Percentiles rank a stretch among this genome's conserved stretches.
Evolutionary conservation across 2,113 vertebrate genomes (phyloP).

Genomic region (Oncorhynchus nerka): DNA sequence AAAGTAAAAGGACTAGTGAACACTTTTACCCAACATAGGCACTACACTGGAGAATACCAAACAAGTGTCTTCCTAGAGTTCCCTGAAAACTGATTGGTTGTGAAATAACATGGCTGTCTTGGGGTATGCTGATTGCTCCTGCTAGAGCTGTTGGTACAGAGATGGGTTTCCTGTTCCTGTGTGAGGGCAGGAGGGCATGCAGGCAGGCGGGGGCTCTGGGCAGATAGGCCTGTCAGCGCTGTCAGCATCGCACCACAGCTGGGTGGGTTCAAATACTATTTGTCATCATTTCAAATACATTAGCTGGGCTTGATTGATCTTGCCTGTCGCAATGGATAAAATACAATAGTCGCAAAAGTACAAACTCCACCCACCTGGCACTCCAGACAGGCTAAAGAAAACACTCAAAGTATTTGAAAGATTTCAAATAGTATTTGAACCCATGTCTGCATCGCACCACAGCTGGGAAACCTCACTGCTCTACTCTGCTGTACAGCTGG

Average conservation of each 20-base stretch:
- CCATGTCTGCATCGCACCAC: background rate
- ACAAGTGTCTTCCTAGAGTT: background rate
- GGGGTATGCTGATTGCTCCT: slow-evolving; percentile 3
- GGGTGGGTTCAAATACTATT: too few relatives aligned
- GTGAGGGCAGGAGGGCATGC: slow-evolving; percentile 12
- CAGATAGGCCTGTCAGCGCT: background rate
- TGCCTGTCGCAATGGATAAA: too few relatives aligned
- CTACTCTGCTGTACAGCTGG: slow-evolving; percentile 37
- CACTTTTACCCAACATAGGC: background rate
- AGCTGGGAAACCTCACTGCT: slow-evolving; percentile 30
- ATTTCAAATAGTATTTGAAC: too few relatives aligned
- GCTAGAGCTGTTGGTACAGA: slow-evolving; percentile 12
- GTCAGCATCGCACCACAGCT: background rate
- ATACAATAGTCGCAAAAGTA: too few relatives aligned
- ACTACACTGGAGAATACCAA: background rate
- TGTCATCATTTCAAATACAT: too few relatives aligned
- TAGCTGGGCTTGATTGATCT: too few relatives aligned
- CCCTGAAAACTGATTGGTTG: background rate
- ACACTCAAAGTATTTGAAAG: too few relatives aligned
- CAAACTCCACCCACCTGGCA: too few relatives aligned
- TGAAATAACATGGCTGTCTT: background rate
- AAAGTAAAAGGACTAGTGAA: too few relatives aligned
- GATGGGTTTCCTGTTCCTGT: slow-evolving; percentile 36
- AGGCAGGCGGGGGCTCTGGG: background rate
- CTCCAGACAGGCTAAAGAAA: too few relatives aligned